Conservation (phyloP, 2,113 vertebrate species). For the Macheiramphus alcinus region DNA sequence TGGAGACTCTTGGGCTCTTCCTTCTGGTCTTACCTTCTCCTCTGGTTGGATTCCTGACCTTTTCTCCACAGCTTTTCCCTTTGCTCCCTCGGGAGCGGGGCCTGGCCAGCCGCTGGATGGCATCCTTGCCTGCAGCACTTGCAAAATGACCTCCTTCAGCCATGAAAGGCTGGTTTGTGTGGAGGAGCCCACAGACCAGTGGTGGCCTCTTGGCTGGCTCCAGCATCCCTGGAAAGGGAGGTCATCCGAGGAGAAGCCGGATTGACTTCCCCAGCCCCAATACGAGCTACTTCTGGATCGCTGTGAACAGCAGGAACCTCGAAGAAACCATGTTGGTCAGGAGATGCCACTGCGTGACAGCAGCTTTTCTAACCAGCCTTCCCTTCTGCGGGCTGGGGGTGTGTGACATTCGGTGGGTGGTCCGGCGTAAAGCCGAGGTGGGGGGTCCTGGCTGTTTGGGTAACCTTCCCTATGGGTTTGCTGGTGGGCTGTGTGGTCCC, state of each 20-base stretch:
- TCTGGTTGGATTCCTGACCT: not conserved
- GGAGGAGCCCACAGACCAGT: not conserved
- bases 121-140: not conserved
- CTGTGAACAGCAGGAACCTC: not conserved
- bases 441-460: not conserved
- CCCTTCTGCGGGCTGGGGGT: not conserved
- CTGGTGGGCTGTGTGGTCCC: rapidly evolving
- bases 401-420: rapidly evolving
- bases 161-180: not conserved
- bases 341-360: rapidly evolving
- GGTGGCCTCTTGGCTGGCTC: not conserved
- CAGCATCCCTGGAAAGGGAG: not conserved
- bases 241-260: not conserved
- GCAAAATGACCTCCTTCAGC: not conserved
- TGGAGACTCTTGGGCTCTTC: not conserved
- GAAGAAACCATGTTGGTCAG: rapidly evolving
- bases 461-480: rapidly evolving
- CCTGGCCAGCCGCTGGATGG: not conserved
- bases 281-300: rapidly evolving
- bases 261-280: rapidly evolving
- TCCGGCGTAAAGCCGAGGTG: rapidly evolving
- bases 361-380: not conserved
- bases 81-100: not conserved
- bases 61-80: not conserved
- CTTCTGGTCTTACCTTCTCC: not conserved